Evolutionary conservation across 1,140 invertebrate genomes (phyloP).

Genomic region (Uloborus diversus): DNA sequence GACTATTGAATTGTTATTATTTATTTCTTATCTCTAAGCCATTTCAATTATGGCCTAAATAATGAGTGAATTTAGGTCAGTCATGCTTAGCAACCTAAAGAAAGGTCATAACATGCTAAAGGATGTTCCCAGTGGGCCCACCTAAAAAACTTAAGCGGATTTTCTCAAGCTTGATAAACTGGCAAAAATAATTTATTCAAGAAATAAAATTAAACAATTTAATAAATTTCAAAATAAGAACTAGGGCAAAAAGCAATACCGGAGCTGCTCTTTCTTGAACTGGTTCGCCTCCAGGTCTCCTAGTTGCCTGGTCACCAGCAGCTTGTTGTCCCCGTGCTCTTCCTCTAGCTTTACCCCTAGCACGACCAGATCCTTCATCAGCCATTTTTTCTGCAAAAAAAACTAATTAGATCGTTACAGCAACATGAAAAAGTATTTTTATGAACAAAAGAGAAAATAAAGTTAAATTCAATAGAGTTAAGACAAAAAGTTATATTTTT

Average conservation of each 20-base stretch:
- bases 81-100: too few relatives aligned
- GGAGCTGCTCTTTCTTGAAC: neutral
- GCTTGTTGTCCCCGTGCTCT: neutral
- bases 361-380: neutral
- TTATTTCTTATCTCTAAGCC: too few relatives aligned
- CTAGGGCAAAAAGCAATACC: neutral
- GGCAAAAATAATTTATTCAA: neutral
- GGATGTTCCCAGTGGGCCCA: too few relatives aligned
- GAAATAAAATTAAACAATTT: neutral
- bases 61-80: too few relatives aligned
- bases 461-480: neutral
- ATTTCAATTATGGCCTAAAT: too few relatives aligned
- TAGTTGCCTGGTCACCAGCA: neutral
- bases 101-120: too few relatives aligned
- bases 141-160: neutral
- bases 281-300: neutral
- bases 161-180: neutral
- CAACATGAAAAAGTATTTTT: too few relatives aligned
- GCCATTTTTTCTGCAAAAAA: too few relatives aligned
- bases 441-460: neutral
- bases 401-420: too few relatives aligned
- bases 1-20: too few relatives aligned
- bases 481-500: neutral
- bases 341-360: slow-evolving; percentile 17
- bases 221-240: neutral